Evolutionary conservation across 2,797 vertebrate genomes (phyloP).

Genomic region (Moxostoma hubbsi): DNA sequence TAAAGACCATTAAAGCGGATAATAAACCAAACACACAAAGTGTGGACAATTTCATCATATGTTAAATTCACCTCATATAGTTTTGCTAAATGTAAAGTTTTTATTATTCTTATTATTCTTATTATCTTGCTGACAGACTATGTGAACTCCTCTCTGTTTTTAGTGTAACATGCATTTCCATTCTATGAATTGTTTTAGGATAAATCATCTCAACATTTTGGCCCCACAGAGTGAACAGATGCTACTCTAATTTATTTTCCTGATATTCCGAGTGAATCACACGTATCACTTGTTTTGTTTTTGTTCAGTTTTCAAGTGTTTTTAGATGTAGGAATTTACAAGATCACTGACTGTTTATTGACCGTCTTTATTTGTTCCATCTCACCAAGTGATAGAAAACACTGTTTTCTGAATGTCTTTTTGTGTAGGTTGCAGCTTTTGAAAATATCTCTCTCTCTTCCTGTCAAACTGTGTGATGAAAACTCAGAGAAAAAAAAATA

Average conservation of each 20-base stretch:
- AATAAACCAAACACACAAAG: neutral
- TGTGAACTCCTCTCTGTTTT: too few relatives aligned
- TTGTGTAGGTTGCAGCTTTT: conserved; percentile 52
- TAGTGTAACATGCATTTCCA: too few relatives aligned
- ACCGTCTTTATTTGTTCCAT: conserved; percentile 42
- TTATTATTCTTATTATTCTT: neutral
- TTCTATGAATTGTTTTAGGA: conserved; percentile 17
- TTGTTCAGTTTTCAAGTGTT: conserved; percentile 1
- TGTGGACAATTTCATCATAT: neutral
- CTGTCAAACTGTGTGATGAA: conserved; percentile 52
- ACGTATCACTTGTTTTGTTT: too few relatives aligned
- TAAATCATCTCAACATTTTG: conserved; percentile 39
- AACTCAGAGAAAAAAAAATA: conserved; percentile 52
- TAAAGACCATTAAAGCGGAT: neutral
- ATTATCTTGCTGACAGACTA: neutral
- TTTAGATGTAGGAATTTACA: conserved; percentile 25
- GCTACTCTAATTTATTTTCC: conserved; percentile 19
- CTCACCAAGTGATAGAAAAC: conserved; percentile 15
- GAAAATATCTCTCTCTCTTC: conserved; percentile 51
- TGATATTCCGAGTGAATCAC: neutral
- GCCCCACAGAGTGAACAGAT: conserved; percentile 33
- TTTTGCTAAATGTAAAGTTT: too few relatives aligned
- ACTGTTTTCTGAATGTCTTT: conserved; percentile 30
- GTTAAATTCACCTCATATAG: too few relatives aligned
- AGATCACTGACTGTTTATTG: conserved; percentile 39